Evolutionary conservation across 2,888 invertebrate species (phyloP), one percentile per base, ranked within the genome.

Genomic region (Amiota mariae): DNA sequence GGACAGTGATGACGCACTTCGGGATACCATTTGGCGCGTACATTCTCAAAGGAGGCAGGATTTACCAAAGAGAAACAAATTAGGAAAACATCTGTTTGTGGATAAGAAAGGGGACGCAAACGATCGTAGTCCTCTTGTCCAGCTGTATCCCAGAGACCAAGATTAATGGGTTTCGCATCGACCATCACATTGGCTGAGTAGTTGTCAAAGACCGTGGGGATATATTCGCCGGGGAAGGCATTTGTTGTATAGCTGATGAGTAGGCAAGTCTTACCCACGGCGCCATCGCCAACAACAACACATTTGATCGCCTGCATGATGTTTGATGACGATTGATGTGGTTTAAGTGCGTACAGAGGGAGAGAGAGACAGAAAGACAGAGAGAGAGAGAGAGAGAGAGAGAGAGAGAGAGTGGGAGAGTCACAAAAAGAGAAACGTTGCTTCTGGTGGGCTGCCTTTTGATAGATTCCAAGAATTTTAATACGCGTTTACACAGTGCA

Each of bases 131-230:
- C 89, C 80, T 89, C 89, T 74, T 89, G 89, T 0, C 89, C 89
- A 10, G 89, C 89, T 48, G 89, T 89, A 86, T 89, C 89, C 89
- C 89, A 89, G 11, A 89, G 86, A 0, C 89, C 89, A 75, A 89
- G 76, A 73, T 89, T 89, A 18, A 89, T 89, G 51, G 89, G 89
- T 68, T 89, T 89, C 11, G 89, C 89, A 73, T 89, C 89, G 78
- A 89, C 89, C 89, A 89, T 89, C 56, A 89, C 89, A 81, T 89
- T 89, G 67, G 89, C 89, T 48, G 89, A 89, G 68, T 89, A 89
- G 68, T 89, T 89, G 71, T 89, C 89, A 75, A 89, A 89, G n/a
- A 89, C 89, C 1, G 89, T 89, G 57, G 89, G 89, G 72, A 89
- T 89, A 70, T 89, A 89, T 72, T 89, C 89, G 48, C 89, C 89